These are phyloP conservation scores for Meliscaeva auricollis DNA, from an alignment of 2,888 invertebrate species.

Conservation along the genomic window DNA sequence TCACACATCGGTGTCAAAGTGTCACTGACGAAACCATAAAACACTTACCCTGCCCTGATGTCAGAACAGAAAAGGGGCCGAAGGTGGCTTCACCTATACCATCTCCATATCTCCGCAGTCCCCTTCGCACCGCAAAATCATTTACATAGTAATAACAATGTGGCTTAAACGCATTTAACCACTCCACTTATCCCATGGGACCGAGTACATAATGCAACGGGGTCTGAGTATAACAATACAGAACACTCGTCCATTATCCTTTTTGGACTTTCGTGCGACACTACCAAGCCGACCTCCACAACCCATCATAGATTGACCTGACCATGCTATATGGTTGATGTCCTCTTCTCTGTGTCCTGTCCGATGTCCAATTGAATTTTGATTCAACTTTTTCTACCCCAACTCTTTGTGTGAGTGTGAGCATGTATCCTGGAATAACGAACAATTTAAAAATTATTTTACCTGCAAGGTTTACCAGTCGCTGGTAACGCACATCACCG, in stretches of 20 bases:
- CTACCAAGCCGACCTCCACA: not conserved
- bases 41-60: conserved; percentile 45
- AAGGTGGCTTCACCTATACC: conserved; percentile 30
- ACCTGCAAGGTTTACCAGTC: conserved; percentile 57
- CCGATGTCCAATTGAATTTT: conserved; percentile 61
- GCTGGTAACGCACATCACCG: conserved; percentile 52
- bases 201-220: conserved; percentile 32
- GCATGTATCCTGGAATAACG: not conserved
- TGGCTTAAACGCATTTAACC: conserved; percentile 74
- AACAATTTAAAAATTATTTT: conserved; percentile 65
- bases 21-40: conserved; percentile 63
- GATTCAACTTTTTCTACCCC: conserved; percentile 28
- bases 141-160: conserved; percentile 75
- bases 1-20: conserved; percentile 70
- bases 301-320: not conserved
- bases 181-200: conserved; percentile 65
- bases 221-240: conserved; percentile 13
- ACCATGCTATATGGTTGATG: conserved; percentile 9
- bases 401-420: not conserved
- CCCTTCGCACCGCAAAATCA: conserved; percentile 60
- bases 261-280: conserved; percentile 23
- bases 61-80: conserved; percentile 10
- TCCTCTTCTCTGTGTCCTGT: not conserved
- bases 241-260: conserved; percentile 56
- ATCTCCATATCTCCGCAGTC: conserved; percentile 27